A percentile compares a stretch with the other conserved stretches of the same genome.
These are phyloP conservation scores for Mesoligia furuncula DNA, from an alignment of 2,888 invertebrate species.

Conservation along the genomic window DNA sequence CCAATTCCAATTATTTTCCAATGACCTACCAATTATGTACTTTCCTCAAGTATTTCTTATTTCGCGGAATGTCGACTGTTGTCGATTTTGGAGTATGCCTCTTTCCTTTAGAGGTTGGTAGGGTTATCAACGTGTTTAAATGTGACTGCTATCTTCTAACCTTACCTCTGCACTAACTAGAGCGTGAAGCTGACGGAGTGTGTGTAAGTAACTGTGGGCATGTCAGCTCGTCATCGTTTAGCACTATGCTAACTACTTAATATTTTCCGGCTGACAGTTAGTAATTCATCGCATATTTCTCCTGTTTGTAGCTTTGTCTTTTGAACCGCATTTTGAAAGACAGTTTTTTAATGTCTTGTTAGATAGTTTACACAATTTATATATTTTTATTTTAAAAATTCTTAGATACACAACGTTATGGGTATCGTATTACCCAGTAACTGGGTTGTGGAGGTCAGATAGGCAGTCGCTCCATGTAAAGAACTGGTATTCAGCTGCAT, in stretches of 20 bases:
- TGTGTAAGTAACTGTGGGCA: slow-evolving; percentile 35
- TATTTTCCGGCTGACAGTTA: slow-evolving; percentile 28
- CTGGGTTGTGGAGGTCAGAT: no score
- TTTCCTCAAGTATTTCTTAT: not conserved
- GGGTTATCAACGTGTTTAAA: slow-evolving; percentile 20
- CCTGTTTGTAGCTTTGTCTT: not conserved
- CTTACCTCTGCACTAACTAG: slow-evolving; percentile 28
- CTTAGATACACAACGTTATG: not conserved
- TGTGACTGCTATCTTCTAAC: slow-evolving; percentile 21
- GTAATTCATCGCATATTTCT: not conserved
- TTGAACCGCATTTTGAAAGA: not conserved
- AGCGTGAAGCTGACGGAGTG: slow-evolving; percentile 28
- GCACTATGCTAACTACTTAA: slow-evolving; percentile 40
- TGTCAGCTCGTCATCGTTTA: slow-evolving; percentile 32
- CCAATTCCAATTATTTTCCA: not conserved
- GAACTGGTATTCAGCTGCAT: no score
- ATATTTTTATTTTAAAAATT: not conserved
- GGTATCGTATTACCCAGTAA: no score
- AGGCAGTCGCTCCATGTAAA: no score
- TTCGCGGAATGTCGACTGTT: not conserved
- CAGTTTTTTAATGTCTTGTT: not conserved
- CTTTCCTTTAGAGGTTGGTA: not conserved
- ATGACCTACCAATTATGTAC: not conserved
- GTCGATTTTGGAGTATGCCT: not conserved
- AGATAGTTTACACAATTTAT: not conserved